Conservation (phyloP, 2,797 vertebrate genomes). For the Lepilemur ruficaudatus region DNA sequence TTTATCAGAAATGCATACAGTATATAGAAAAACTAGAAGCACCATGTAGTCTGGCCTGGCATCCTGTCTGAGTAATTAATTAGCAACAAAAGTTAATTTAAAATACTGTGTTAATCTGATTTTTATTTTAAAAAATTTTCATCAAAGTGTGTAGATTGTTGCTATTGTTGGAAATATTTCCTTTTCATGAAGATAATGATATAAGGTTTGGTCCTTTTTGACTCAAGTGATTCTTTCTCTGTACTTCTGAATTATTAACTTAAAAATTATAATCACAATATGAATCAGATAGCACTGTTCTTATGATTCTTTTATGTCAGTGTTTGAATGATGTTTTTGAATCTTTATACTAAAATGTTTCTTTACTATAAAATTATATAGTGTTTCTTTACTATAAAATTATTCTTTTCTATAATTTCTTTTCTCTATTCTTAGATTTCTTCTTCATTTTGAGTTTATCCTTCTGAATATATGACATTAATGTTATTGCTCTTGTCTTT, state of each 20-base stretch:
- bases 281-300: not conserved
- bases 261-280: not conserved
- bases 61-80: slow-evolving; percentile 83
- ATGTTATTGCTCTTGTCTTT: not conserved
- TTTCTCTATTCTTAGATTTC: not conserved
- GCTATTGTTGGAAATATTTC: slow-evolving; percentile 5
- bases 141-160: slow-evolving; percentile 22
- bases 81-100: slow-evolving; percentile 67
- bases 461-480: not conserved
- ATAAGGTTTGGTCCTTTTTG: not conserved
- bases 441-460: slow-evolving; percentile 1
- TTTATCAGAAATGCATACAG: slow-evolving; percentile 95
- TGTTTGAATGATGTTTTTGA: slow-evolving; percentile 14
- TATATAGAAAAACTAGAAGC: slow-evolving; percentile 84
- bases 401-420: not conserved
- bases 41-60: slow-evolving; percentile 79
- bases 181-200: not conserved
- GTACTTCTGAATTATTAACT: not conserved
- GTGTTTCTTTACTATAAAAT: not conserved
- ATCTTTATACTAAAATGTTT: not conserved
- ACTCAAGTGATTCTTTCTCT: not conserved
- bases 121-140: slow-evolving; percentile 54
- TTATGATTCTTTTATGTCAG: slow-evolving; percentile 10
- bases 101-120: slow-evolving; percentile 58
- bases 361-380: not conserved